Evolutionary conservation across 2,888 invertebrate genomes (phyloP).

Genomic region (Hirtodrosophila confusa): DNA sequence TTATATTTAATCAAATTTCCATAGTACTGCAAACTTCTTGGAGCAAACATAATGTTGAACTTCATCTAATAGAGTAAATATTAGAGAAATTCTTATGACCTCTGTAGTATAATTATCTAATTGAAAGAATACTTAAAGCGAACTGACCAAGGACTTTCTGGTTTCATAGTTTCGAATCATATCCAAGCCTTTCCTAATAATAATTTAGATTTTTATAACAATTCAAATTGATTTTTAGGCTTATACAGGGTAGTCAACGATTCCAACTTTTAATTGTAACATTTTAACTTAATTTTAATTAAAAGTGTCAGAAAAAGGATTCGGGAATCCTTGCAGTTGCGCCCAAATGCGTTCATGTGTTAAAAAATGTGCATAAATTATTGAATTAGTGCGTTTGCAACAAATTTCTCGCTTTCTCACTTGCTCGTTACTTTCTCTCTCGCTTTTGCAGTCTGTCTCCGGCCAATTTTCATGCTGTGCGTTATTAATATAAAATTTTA

Average conservation of each 20-base stretch:
- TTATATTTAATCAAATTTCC: too few relatives aligned
- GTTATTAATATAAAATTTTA: constrained; percentile 65
- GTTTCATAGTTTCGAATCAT: too few relatives aligned
- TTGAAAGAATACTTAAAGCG: too few relatives aligned
- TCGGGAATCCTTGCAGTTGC: constrained; percentile 37
- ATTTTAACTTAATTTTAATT: constrained; percentile 57
- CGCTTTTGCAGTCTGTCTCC: constrained; percentile 1
- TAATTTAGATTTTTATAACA: too few relatives aligned
- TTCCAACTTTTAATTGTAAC: not conserved
- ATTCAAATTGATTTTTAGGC: too few relatives aligned
- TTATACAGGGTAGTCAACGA: constrained; percentile 11
- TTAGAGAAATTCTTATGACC: too few relatives aligned
- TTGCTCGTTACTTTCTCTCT: constrained; percentile 2
- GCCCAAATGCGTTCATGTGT: constrained; percentile 56
- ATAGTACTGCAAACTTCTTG: too few relatives aligned
- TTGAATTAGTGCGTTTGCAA: constrained; percentile 75
- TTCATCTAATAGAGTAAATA: too few relatives aligned
- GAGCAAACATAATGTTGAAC: too few relatives aligned
- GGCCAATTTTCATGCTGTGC: constrained; percentile 61
- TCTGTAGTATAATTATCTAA: too few relatives aligned
- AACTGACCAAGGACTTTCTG: too few relatives aligned
- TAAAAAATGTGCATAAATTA: constrained; percentile 80
- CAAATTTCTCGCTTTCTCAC: constrained; percentile 29
- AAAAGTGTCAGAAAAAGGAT: constrained; percentile 54
- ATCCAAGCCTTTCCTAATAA: too few relatives aligned